Evolutionary conservation across 2,888 invertebrate species (phyloP).

Genomic region (Rotaria sp.): DNA sequence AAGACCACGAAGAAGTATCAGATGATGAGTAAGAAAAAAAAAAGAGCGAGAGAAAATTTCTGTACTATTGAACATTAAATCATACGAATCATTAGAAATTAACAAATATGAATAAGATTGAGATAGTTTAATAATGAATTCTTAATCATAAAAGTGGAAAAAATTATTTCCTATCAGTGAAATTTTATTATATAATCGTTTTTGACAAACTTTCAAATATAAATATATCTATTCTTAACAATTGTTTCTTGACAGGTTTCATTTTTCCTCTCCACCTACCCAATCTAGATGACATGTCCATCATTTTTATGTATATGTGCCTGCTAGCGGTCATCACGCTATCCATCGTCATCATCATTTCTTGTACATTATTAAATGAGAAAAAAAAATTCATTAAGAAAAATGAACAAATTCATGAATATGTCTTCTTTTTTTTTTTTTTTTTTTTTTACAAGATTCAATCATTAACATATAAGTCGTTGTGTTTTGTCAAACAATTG

Average conservation of each 20-base stretch:
- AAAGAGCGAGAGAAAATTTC: too few relatives aligned
- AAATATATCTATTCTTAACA: neutral
- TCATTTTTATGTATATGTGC: neutral
- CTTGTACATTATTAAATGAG: neutral
- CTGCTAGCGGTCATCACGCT: neutral
- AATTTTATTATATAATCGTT: neutral
- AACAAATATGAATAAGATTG: too few relatives aligned
- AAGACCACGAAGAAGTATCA: too few relatives aligned
- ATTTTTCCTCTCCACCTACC: neutral
- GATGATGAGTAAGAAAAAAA: too few relatives aligned
- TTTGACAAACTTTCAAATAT: neutral
- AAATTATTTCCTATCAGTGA: neutral
- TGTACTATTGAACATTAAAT: too few relatives aligned
- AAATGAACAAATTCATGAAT: too few relatives aligned
- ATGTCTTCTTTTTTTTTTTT: neutral
- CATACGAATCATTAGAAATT: too few relatives aligned
- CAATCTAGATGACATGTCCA: neutral
- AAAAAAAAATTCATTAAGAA: neutral
- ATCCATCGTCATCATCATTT: neutral
- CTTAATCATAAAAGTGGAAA: neutral
- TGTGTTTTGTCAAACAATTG: too few relatives aligned
- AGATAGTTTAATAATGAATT: neutral
- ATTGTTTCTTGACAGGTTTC: neutral
- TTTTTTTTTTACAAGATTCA: too few relatives aligned
- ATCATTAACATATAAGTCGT: too few relatives aligned